Conservation (phyloP, 2,888 invertebrate species). For the Ctenicera cuprea region DNA sequence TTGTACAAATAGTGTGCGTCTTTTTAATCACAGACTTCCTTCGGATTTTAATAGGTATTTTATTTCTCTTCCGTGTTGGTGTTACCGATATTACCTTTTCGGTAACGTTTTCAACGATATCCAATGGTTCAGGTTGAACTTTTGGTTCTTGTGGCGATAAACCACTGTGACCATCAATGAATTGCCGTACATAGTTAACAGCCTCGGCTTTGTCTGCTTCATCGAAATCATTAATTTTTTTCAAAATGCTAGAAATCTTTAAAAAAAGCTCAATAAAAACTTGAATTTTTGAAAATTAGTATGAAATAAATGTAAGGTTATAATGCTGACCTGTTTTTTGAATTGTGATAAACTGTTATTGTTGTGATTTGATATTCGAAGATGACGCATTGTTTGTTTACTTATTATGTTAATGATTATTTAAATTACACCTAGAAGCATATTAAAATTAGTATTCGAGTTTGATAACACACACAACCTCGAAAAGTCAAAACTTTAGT, state of each 20-base stretch:
- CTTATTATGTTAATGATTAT: not conserved
- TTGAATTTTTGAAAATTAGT: constrained; percentile 9
- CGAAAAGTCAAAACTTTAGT: not conserved
- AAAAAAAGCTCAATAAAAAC: constrained; percentile 2
- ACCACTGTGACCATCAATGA: constrained; percentile 1
- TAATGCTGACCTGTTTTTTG: constrained; percentile 50
- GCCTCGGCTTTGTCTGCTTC: constrained; percentile 57
- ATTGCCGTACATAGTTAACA: constrained; percentile 51
- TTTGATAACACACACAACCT: constrained; percentile 20
- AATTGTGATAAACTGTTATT: constrained; percentile 51
- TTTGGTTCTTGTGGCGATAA: not conserved
- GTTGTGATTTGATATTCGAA: constrained; percentile 50
- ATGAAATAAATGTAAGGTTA: constrained; percentile 22
- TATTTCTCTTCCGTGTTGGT: not conserved
- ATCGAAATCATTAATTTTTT: constrained; percentile 56
- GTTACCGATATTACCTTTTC: not conserved
- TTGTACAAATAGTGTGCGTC: not conserved
- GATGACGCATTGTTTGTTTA: constrained; percentile 51
- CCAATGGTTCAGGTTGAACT: not conserved
- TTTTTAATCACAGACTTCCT: constrained; percentile 2
- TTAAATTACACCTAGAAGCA: not conserved
- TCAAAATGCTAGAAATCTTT: constrained; percentile 56
- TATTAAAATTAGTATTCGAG: not conserved
- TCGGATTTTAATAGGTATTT: not conserved
- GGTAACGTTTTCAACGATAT: not conserved